A percentile compares a stretch with the other conserved stretches of the same genome.
phyloP scores from a whole-genome alignment of 2,797 vertebrate species.

The Phataginus tetradactyla region DNA sequence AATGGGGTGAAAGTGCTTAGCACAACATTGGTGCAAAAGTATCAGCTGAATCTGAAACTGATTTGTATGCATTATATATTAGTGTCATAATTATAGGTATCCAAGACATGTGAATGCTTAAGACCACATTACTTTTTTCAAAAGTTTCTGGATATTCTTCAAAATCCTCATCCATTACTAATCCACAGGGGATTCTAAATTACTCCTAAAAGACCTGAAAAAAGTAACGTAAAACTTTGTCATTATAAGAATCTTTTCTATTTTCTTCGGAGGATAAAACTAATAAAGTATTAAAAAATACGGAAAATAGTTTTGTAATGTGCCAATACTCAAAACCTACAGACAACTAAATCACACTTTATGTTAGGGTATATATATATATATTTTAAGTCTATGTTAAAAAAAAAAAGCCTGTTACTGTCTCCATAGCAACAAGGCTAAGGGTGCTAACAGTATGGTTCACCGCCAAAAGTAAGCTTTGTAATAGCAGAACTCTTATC shows the following conservation, averaged over 20 bases:
- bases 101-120: conserved; percentile 18
- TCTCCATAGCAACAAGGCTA: conserved; percentile 32
- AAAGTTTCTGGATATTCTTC: conserved; percentile 52
- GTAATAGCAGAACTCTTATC: conserved; percentile 35
- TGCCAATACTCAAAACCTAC: conserved; percentile 47
- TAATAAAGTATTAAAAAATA: conserved; percentile 47
- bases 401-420: neutral
- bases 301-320: conserved; percentile 3
- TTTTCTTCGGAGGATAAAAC: conserved; percentile 53
- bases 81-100: neutral
- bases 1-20: conserved; percentile 9
- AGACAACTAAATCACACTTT: conserved; percentile 51
- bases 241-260: conserved; percentile 43
- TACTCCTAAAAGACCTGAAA: conserved; percentile 56
- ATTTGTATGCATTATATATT: conserved; percentile 14
- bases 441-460: conserved; percentile 26
- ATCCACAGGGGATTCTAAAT: conserved; percentile 42
- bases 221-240: conserved; percentile 17
- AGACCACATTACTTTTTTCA: conserved; percentile 49
- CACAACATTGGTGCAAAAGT: neutral
- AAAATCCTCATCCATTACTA: conserved; percentile 59
- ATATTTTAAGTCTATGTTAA: conserved; percentile 37
- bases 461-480: neutral
- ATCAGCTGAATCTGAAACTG: neutral
- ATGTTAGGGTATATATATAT: neutral